Conservation (phyloP, 2,888 invertebrate genomes). For the Deilephila elpenor region DNA sequence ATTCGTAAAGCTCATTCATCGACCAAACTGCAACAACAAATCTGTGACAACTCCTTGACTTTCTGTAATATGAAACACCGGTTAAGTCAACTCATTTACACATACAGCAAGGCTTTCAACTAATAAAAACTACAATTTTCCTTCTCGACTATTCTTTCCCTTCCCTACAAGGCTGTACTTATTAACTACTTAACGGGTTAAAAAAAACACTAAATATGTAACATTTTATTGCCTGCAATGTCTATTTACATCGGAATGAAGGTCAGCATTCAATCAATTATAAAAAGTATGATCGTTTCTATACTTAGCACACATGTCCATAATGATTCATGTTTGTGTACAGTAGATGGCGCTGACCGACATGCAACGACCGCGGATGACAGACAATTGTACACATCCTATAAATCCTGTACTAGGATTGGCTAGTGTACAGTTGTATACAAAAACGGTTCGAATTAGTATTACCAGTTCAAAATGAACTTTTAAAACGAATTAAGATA, state of each 20-base stretch:
- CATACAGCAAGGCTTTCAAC: not conserved
- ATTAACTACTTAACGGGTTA: not conserved
- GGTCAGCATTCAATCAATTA: slow-evolving; percentile 3
- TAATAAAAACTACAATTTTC: not conserved
- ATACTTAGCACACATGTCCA: not conserved
- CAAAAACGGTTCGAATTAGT: not conserved
- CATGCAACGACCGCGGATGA: slow-evolving; percentile 15
- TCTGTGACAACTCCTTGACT: too few species aligned
- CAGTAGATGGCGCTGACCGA: slow-evolving; percentile 20
- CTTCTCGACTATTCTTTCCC: not conserved
- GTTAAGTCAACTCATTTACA: too few species aligned
- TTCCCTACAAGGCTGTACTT: not conserved
- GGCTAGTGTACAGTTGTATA: slow-evolving; percentile 8
- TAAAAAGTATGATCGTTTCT: slow-evolving; percentile 9
- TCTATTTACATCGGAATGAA: not conserved
- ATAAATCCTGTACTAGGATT: slow-evolving; percentile 22
- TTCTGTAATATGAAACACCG: too few species aligned
- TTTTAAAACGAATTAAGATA: not conserved
- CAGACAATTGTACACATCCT: slow-evolving; percentile 21
- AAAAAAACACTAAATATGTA: not conserved
- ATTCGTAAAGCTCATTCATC: too few species aligned
- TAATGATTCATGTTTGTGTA: not conserved
- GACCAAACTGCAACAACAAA: too few species aligned
- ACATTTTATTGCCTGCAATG: not conserved
- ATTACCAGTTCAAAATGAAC: not conserved